Conservation (phyloP, 2,797 vertebrate species). For the Perodicticus potto region DNA sequence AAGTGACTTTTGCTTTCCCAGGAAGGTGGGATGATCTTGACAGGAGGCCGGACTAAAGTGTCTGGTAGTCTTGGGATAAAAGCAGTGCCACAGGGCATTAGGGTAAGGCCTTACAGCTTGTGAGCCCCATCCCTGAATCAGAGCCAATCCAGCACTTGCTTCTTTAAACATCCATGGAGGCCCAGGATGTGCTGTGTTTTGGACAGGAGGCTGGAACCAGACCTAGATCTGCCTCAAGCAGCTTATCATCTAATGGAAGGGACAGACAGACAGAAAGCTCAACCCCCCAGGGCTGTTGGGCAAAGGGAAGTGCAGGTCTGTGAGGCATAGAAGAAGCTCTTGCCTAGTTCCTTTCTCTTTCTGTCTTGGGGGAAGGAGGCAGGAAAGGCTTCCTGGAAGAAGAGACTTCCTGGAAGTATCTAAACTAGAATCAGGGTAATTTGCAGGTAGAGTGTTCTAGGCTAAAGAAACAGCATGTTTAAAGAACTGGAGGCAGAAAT, state of each 20-base stretch:
- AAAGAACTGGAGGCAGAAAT: not conserved
- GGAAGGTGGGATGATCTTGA: not conserved
- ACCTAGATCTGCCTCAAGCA: not conserved
- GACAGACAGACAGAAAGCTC: not conserved
- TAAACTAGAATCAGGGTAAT: not conserved
- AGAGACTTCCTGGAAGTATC: not conserved
- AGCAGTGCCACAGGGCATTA: fast-evolving
- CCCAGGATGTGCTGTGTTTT: not conserved
- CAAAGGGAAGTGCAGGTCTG: not conserved
- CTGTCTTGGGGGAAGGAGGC: not conserved
- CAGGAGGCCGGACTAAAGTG: not conserved
- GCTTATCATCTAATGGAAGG: not conserved
- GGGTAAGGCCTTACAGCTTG: not conserved
- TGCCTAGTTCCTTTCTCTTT: not conserved
- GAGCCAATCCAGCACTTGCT: not conserved
- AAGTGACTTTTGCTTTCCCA: not conserved
- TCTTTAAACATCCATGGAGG: not conserved
- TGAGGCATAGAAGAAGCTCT: not conserved
- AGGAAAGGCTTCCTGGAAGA: no score
- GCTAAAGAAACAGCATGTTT: not conserved
- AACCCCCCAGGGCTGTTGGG: not conserved
- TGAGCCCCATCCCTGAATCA: not conserved
- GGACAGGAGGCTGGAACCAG: not conserved
- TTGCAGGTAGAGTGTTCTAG: not conserved
- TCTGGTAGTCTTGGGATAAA: not conserved